phyloP scores from a whole-genome alignment of 1,140 invertebrate genomes.

The Coptotermes formosanus region DNA sequence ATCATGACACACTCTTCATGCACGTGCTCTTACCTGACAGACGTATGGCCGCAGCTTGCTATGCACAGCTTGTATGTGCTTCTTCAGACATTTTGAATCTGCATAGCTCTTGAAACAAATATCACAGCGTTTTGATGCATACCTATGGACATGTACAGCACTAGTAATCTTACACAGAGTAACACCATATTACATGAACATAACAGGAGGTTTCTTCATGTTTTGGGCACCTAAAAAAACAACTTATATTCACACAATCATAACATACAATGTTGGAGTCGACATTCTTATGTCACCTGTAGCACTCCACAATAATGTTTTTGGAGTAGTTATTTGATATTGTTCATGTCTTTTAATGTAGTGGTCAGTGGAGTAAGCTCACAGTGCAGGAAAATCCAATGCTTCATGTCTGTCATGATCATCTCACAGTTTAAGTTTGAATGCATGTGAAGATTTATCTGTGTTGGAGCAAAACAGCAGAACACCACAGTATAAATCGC shows the following conservation, averaged over 20 bases:
- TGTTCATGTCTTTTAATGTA: background rate
- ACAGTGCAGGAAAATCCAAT: background rate
- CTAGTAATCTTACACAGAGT: background rate
- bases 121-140: slow-evolving; percentile 65
- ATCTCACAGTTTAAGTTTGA: too few species aligned
- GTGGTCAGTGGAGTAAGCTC: background rate
- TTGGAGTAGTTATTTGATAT: slow-evolving; percentile 30
- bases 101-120: slow-evolving; percentile 68
- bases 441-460: too few species aligned
- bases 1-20: background rate
- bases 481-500: background rate
- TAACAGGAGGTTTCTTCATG: too few species aligned
- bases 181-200: too few species aligned
- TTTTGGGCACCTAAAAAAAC: too few species aligned
- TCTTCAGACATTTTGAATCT: slow-evolving; percentile 71
- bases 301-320: slow-evolving; percentile 27
- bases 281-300: too few species aligned
- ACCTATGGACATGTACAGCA: slow-evolving; percentile 49
- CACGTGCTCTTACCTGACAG: slow-evolving; percentile 54
- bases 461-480: too few species aligned
- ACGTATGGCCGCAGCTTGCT: slow-evolving; percentile 73
- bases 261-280: too few species aligned
- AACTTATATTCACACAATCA: too few species aligned
- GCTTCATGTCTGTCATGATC: background rate
- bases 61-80: slow-evolving; percentile 75